phyloP scores from a whole-genome alignment of 1,140 invertebrate genomes.

The Drosophila sucinea region DNA sequence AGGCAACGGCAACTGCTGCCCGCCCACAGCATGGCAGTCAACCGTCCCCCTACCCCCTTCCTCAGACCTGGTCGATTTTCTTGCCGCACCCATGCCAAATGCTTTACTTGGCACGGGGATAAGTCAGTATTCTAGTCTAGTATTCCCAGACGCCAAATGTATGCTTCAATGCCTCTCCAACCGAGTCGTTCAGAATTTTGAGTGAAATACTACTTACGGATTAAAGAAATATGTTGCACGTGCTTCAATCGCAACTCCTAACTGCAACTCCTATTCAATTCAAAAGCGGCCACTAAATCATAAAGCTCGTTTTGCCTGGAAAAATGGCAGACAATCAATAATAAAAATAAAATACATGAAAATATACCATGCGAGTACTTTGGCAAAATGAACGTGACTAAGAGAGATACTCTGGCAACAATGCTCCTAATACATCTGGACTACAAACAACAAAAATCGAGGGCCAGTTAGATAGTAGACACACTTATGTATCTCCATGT shows the following conservation, averaged over 20 bases:
- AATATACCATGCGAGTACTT: conserved; percentile 25
- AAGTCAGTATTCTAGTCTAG: not conserved
- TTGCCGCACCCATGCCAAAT: conserved; percentile 10
- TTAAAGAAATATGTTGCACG: not conserved
- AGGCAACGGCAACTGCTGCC: conserved; percentile 3
- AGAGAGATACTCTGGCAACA: conserved; percentile 50
- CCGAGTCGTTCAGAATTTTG: conserved; percentile 6
- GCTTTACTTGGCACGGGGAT: not conserved
- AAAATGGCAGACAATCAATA: conserved; percentile 46
- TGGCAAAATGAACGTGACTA: conserved; percentile 59
- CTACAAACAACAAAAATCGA: conserved; percentile 41
- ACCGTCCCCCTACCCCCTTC: conserved; percentile 5
- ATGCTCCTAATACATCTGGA: conserved; percentile 24
- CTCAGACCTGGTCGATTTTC: not conserved
- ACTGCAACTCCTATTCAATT: conserved; percentile 26
- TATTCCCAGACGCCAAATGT: not conserved
- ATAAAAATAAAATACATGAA: not conserved
- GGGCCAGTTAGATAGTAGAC: conserved; percentile 15
- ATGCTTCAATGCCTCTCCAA: not conserved
- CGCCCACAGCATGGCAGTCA: conserved; percentile 35
- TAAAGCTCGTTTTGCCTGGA: conserved; percentile 51
- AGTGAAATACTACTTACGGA: not conserved
- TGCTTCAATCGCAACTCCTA: not conserved
- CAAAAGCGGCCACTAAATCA: conserved; percentile 69
- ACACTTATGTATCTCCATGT: not conserved